Evolutionary conservation across 2,797 vertebrate species (phyloP).

Genomic region (Menidia menidia): DNA sequence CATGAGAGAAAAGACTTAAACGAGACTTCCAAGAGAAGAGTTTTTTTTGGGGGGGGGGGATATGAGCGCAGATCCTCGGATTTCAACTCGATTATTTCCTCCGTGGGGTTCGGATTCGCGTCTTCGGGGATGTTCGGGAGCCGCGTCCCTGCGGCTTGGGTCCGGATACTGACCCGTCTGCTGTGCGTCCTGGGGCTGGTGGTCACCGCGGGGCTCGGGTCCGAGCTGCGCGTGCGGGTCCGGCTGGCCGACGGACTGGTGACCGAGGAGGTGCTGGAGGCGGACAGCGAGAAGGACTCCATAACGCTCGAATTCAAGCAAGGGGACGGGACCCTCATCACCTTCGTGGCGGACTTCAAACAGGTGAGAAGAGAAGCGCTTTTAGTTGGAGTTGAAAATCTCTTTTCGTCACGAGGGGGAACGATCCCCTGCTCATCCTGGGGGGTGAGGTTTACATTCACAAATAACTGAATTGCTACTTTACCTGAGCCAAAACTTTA

Average conservation of each 20-base stretch:
- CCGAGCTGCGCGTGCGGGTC: slow-evolving; percentile 92
- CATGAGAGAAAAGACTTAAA: slow-evolving; percentile 52
- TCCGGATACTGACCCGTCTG: slow-evolving; percentile 62
- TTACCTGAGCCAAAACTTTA: neutral
- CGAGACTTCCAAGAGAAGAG: slow-evolving; percentile 30
- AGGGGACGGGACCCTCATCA: slow-evolving; percentile 91
- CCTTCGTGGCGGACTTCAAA: slow-evolving; percentile 92
- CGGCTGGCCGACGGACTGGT: slow-evolving; percentile 91
- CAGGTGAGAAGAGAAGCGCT: slow-evolving; percentile 87
- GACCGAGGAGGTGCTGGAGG: slow-evolving; percentile 92
- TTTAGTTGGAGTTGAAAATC: neutral
- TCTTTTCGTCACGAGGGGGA: too few relatives aligned
- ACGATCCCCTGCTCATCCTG: neutral
- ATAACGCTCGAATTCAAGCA: slow-evolving; percentile 92
- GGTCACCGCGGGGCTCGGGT: slow-evolving; percentile 64
- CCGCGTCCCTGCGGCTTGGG: slow-evolving; percentile 64
- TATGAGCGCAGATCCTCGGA: slow-evolving; percentile 61
- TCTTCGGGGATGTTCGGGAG: slow-evolving; percentile 80
- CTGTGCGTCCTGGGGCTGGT: slow-evolving; percentile 70
- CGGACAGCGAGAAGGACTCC: slow-evolving; percentile 90
- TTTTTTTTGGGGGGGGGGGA: slow-evolving; percentile 18
- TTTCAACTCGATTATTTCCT: slow-evolving; percentile 46
- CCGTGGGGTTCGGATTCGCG: slow-evolving; percentile 59
- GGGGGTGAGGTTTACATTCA: slow-evolving; percentile 45
- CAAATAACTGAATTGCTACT: neutral